Conservation (phyloP, 35 echinoderm and acorn worm species). For the Patiria miniata region DNA sequence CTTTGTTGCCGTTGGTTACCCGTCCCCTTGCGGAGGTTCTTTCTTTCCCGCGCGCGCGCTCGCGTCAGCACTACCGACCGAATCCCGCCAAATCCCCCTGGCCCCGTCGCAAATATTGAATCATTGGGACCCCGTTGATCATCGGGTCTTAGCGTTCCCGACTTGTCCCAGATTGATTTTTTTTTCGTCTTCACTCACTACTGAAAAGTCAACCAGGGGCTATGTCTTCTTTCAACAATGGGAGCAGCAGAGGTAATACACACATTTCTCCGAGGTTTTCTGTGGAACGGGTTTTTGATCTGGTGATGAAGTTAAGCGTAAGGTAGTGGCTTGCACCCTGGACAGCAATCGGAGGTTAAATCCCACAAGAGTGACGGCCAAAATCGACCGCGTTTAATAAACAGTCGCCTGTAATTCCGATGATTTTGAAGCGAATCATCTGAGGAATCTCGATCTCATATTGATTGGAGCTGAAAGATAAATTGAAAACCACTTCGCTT, state of each 20-base stretch:
- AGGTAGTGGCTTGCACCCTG: too few species aligned
- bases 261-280: neutral
- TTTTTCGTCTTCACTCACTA: neutral
- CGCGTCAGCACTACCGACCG: neutral
- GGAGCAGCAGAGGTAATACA: constrained; percentile 16
- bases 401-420: too few species aligned
- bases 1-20: constrained; percentile 21
- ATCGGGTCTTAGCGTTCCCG: neutral
- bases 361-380: too few species aligned
- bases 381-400: too few species aligned
- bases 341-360: too few species aligned
- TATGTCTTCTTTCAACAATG: neutral
- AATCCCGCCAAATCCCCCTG: constrained; percentile 4
- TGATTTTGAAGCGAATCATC: too few species aligned
- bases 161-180: constrained; percentile 29
- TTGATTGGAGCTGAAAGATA: too few species aligned
- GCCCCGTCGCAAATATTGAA: constrained; percentile 6
- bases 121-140: neutral
- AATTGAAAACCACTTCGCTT: too few species aligned
- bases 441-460: too few species aligned
- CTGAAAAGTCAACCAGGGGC: constrained; percentile 15
- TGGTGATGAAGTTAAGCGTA: too few species aligned
- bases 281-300: too few species aligned
- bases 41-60: neutral
- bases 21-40: neutral